Base-by-base conservation (phyloP, 37 sponge, comb jelly and placozoan species). In the Beroe ovata region DNA sequence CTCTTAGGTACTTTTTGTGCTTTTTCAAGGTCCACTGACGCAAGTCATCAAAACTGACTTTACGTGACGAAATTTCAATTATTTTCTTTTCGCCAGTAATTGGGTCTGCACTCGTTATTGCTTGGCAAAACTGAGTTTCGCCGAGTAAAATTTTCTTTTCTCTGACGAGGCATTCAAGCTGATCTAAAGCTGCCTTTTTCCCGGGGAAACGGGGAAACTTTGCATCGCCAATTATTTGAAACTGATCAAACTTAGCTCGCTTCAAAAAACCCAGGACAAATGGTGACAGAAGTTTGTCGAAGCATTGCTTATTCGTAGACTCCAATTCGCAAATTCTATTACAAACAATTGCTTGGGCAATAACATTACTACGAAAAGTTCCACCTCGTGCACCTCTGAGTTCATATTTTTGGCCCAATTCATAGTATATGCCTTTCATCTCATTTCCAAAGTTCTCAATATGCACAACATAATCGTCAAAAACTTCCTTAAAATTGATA, bases 31-130 rank as follows among this genome's bases (percentile, higher is more conserved):
- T 62, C 21, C 21, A 62, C 63, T 62, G 28, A 4, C 63, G 63
- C 26, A 62, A 62, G 4, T 62, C 63, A 29, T 62, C 63, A 29
- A 62, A 62, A 62, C 19, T n/a, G 28, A 62, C 63, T 62, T 62
- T 62, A 29, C 63, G 63, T 18, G 26, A 62, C 8, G 21, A 23
- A 20, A 62, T 4, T 6, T 8, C 8, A 16, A 62, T 62, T 62
- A 28, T 29, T 20, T 6, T 62, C 3, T 62, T 8, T 62, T 62
- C 63, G 26, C 63, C 63, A 62, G 63, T 62, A 20, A 62, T 29
- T 6, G 8, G 23, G 26, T 62, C 3, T 4, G 23, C n/a, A 16
- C 28, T 16, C 6, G 63, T 62, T 6, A 62, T 8, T 62, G 11
- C 26, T 62, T 62, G 19, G 6, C 28, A 6, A 6, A 16, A 8